Base-by-base conservation (phyloP, 2,113 vertebrate species). In the Glareola pratincola region DNA sequence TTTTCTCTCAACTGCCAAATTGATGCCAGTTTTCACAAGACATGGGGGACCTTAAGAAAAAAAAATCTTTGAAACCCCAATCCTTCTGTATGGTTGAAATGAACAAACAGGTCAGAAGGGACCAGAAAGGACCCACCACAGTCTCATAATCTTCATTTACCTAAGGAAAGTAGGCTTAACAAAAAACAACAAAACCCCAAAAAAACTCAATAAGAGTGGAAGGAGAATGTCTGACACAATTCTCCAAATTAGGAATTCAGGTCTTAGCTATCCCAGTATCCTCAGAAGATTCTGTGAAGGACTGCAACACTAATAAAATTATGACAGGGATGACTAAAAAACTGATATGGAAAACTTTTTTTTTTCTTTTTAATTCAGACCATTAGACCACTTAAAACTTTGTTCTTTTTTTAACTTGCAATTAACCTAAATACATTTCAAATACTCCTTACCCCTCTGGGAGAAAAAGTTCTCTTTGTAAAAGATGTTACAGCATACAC, bases 351-450 rank as follows among this genome's bases (percentile, higher is more conserved):
- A 91, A 96, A 92, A 86, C 43, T 64, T 84, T 66, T 66, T 71
- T 63, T 87, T 48, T 81, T 89, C 50, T 69, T 86, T 94, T 88
- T 85, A 92, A 95, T 97, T 94, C 85, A 93, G 90, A 96, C 63
- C 85, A 89, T 62, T 47, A 87, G 51, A 94, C 48, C 90, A 95
- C 66, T 96, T 96, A 92, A 96, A 96, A 88, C 90, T 93, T 68
- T 53, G 90, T 96, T 96, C 90, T 94, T 97, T 94, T 96, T 96
- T 96, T 96, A 96, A 94, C 91, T 92, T 92, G 93, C 95, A 97
- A 97, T 97, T 96, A 97, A 93, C 95, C 96, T 94, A 97, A 94
- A 94, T 96, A 94, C 50, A 94, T 96, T 93, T 69, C 87, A 96
- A 96, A 93, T 74, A 95, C 59, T 90, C n/a, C 47, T 79, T 90